A percentile compares a stretch with the other conserved stretches of the same genome.
phyloP scores from a whole-genome alignment of 2,113 vertebrate species.

The Sclerurus mexicanus region DNA sequence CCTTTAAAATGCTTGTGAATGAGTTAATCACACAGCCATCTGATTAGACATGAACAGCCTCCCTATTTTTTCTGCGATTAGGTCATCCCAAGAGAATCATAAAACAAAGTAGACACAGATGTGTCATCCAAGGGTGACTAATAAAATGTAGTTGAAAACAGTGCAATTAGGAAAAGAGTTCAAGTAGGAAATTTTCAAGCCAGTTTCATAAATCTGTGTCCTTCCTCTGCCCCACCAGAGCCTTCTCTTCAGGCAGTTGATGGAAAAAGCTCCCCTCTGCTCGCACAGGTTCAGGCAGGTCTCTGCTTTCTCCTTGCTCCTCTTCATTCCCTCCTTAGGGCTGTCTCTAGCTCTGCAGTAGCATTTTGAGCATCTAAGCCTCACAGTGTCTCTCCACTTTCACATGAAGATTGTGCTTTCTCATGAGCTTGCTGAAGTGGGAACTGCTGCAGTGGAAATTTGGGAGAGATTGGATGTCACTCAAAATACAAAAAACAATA shows the following conservation, averaged over 20 bases:
- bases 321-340: neutral
- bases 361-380: neutral
- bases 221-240: neutral
- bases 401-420: neutral
- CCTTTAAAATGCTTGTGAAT: slow-evolving; percentile 50
- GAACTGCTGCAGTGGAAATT: neutral
- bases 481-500: neutral
- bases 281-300: neutral
- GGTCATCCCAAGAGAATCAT: slow-evolving; percentile 39
- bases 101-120: slow-evolving; percentile 39
- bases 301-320: neutral
- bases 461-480: neutral
- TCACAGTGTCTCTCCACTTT: neutral
- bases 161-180: neutral
- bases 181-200: neutral
- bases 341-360: neutral
- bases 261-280: neutral
- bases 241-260: neutral
- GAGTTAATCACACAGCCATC: slow-evolving; percentile 55
- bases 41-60: slow-evolving; percentile 37
- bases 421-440: neutral
- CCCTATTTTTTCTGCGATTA: slow-evolving; percentile 36
- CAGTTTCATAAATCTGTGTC: neutral
- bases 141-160: slow-evolving; percentile 25
- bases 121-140: slow-evolving; percentile 29